Base-by-base conservation (phyloP, 2,888 invertebrate genomes). In the Pomacea canaliculata region DNA sequence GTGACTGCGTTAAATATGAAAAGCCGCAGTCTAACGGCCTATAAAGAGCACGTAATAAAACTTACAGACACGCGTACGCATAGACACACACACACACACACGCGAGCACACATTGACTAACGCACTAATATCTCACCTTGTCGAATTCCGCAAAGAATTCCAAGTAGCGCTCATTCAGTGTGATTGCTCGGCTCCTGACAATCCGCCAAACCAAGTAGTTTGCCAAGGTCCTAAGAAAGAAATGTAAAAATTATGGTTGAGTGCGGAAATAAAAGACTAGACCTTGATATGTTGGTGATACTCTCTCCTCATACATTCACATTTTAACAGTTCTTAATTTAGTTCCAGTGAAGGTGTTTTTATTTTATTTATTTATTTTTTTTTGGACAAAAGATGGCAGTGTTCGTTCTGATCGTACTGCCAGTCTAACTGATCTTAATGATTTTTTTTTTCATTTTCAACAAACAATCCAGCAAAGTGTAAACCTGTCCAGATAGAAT, bases 151-250 rank as follows among this genome's bases (percentile, higher is more conserved):
- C 96, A 86, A 95, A 95, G 1, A 95, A 94, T 69, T 95, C 94
- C 88, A 95, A 94, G 89, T 96, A 97, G n/a, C 95, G 93, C 86
- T 95, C 94, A 82, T 96, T 96, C 80, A 97, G 92, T 90, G 96
- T 96, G 88, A 94, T 95, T 62, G 95, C 94, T 79, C 96, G 92
- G 87, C 96, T 95, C 73, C 95, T 88, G 51, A 92, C 91, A 72
- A 93, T 91, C 77, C 96, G 93, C 96, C 96, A 96, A 69, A 96
- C 89, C 72, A 96, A 90, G 90, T 96, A 95, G 79, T 94, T 94
- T 77, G 94, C 95, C 81, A 95, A 91, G 19, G 93, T 93, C 83
- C 94, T 93, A 85, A 48, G 79, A 83, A 37, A 73, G 60, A 71
- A 10, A 62, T 18, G 23, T 19, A 46, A 18, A 65, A 4, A 56